Base-by-base conservation (phyloP, 2,113 vertebrate species). In the Willisornis vidua region DNA sequence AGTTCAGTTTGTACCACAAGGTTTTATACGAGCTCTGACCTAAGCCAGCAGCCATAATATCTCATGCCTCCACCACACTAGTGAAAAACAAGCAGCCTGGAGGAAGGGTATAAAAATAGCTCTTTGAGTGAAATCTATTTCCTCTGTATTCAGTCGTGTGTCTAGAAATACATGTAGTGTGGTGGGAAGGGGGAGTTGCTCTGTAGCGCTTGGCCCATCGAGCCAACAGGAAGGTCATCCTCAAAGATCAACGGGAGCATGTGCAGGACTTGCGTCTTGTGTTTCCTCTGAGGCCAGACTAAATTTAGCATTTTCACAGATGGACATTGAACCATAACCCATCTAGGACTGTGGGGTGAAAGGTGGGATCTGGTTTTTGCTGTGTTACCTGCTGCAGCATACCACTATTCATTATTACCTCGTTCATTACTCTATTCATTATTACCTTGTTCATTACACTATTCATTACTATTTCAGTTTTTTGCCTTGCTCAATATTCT, bases 251-350 rank as follows among this genome's bases (percentile, higher is more conserved):
- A 70, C 3, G 0, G 18, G 73, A 87, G 49, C 96, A 75, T 93
- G 93, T 94, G 94, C 80, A 94, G 63, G 80, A 73, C 83, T 96
- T 72, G 85, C 0, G 6, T 91, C 90, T 93, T 78, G 37, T 93
- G 79, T 90, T 93, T 96, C 93, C 88, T 96, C 83, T 22, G 76
- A 75, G 94, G 73, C 46, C 88, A 71, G 77, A 48, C 93, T 97
- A 97, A 96, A 96, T 96, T 93, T 97, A 97, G 94, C 90, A 58
- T 72, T 81, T 90, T 82, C 88, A 65, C 94, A 95, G 83, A 94
- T 85, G 92, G 72, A 84, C 49, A 26, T 24, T 4, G 26, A 79
- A 58, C 79, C 5, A 4, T 84, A 93, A 86, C 84, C 88, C 90
- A 81, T 72, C 68, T 68, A 90, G 77, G 83, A 68, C 54, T 48